These are phyloP conservation scores for Geophilus truncorum DNA, from an alignment of 2,888 invertebrate species.

Conservation along the genomic window DNA sequence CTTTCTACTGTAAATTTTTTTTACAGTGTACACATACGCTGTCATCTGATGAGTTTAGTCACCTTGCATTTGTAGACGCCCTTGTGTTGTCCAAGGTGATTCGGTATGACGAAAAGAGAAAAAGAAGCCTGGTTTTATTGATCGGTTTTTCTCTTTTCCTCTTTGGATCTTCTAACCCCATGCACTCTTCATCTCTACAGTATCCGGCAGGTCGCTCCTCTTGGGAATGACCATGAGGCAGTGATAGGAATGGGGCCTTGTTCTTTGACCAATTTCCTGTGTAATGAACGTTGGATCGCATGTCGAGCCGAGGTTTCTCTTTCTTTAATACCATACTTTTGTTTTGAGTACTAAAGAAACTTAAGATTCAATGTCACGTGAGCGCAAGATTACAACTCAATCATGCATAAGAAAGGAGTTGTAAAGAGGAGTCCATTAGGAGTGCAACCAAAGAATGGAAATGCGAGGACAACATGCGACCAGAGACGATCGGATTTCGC, in stretches of 20 bases:
- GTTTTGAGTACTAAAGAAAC: neutral
- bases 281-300: neutral
- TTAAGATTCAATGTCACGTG: neutral
- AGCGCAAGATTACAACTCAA: neutral
- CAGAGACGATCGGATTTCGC: neutral
- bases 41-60: neutral
- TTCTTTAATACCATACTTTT: neutral
- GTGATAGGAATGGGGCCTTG: neutral
- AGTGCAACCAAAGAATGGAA: neutral
- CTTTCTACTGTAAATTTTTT: too few relatives aligned
- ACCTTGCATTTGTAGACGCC: neutral
- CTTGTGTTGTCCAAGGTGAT: neutral
- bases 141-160: too few relatives aligned
- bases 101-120: neutral
- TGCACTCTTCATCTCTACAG: slow-evolving; percentile 14
- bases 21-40: too few relatives aligned
- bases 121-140: slow-evolving; percentile 1
- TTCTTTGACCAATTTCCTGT: neutral
- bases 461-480: neutral
- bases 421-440: slow-evolving; percentile 1
- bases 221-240: neutral
- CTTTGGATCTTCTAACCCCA: neutral
- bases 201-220: neutral
- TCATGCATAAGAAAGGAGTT: neutral
- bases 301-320: neutral